phyloP scores from a whole-genome alignment of 2,797 vertebrate genomes.

The Sorex maritimensis region DNA sequence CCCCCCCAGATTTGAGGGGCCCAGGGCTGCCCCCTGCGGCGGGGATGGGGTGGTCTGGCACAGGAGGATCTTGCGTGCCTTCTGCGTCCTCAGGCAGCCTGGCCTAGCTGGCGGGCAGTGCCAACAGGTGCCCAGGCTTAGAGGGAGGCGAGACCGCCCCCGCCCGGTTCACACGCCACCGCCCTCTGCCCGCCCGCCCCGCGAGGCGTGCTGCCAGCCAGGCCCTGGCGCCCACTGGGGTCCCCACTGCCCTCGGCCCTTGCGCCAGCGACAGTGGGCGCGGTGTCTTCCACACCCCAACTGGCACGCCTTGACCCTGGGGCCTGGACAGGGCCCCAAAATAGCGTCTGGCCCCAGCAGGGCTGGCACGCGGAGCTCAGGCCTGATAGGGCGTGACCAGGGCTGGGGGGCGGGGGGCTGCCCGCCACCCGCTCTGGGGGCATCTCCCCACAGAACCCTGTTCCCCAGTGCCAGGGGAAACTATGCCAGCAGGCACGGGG shows the following conservation, averaged over 20 bases:
- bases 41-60: too few relatives aligned
- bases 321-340: conserved; percentile 63
- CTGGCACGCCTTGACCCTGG: neutral
- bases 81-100: conserved; percentile 16
- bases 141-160: conserved; percentile 60
- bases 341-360: conserved; percentile 49
- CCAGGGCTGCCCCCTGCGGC: too few relatives aligned
- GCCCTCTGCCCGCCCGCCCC: too few relatives aligned
- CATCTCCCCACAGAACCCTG: conserved; percentile 58
- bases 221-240: neutral
- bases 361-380: conserved; percentile 77
- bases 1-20: conserved; percentile 3
- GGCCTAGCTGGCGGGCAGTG: conserved; percentile 26
- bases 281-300: conserved; percentile 57
- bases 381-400: conserved; percentile 84
- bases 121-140: conserved; percentile 77
- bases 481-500: neutral
- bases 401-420: neutral
- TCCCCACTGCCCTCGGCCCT: neutral
- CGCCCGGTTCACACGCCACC: too few relatives aligned
- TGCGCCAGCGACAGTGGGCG: neutral
- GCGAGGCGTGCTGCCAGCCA: conserved; percentile 29
- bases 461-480: conserved; percentile 13
- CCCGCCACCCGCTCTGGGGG: too few relatives aligned
- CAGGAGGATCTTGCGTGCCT: neutral